Conservation (phyloP, 2,797 vertebrate species). For the Cuniculus paca region DNA sequence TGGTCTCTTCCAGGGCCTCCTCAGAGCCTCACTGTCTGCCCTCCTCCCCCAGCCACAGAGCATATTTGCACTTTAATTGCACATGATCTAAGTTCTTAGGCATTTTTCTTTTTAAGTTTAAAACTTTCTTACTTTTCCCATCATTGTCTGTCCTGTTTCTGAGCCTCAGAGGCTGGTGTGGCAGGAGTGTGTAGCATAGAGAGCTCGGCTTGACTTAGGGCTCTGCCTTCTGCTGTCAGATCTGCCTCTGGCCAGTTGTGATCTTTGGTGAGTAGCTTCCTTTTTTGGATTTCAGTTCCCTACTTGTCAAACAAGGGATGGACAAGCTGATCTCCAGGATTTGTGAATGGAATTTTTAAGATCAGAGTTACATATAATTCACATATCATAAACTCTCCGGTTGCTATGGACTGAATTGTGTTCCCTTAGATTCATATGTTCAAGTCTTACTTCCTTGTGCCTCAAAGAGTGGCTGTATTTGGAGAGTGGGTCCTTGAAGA, state of each 20-base stretch:
- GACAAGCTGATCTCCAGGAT: background rate
- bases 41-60: background rate
- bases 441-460: background rate
- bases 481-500: background rate
- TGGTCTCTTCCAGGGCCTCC: slow-evolving; percentile 67
- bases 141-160: background rate
- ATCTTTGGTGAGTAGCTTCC: background rate
- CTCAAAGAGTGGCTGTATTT: background rate
- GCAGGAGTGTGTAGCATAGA: background rate
- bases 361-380: background rate
- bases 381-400: background rate
- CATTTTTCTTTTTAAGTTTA: slow-evolving; percentile 59
- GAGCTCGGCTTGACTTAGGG: background rate
- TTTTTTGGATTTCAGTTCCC: background rate
- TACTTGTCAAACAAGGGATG: background rate
- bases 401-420: background rate
- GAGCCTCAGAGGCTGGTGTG: background rate
- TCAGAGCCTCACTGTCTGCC: slow-evolving; percentile 44
- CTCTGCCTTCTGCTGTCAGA: background rate
- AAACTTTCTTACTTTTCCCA: slow-evolving; percentile 35
- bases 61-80: slow-evolving; percentile 36
- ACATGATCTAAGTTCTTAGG: slow-evolving; percentile 72
- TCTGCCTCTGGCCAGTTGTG: slow-evolving; percentile 21
- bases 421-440: background rate
- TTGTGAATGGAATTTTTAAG: slow-evolving; percentile 44